Percentiles rank a stretch among this genome's conserved stretches.
Conservation (phyloP, 2,888 invertebrate genomes). For the Atethmia centrago region DNA sequence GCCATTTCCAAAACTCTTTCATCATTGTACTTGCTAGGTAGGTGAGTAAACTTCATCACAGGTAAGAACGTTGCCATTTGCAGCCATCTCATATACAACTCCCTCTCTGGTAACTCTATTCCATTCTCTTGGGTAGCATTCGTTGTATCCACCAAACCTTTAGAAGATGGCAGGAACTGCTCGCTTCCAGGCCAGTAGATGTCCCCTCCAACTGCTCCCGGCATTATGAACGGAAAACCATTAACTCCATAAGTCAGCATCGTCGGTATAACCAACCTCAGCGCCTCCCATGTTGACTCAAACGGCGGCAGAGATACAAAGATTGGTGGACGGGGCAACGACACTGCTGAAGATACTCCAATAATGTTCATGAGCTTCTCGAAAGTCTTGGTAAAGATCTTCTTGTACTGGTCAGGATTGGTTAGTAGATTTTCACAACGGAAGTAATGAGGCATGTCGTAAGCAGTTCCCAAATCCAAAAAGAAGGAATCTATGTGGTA, state of each 20-base stretch:
- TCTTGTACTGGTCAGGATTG: slow-evolving; percentile 96
- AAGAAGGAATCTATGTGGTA: slow-evolving; percentile 96
- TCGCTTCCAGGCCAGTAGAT: slow-evolving; percentile 92
- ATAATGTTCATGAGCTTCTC: slow-evolving; percentile 92
- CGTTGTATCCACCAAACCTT: slow-evolving; percentile 80
- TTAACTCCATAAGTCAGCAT: slow-evolving; percentile 96
- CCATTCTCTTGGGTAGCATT: slow-evolving; percentile 84
- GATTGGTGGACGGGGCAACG: slow-evolving; percentile 95
- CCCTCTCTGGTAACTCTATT: slow-evolving; percentile 93
- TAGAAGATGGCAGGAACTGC: slow-evolving; percentile 89
- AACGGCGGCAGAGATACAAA: slow-evolving; percentile 96
- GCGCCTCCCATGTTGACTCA: slow-evolving; percentile 96
- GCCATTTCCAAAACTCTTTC: slow-evolving; percentile 94
- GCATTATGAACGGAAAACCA: slow-evolving; percentile 98
- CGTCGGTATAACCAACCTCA: slow-evolving; percentile 95
- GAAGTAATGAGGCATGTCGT: slow-evolving; percentile 96
- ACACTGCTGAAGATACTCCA: slow-evolving; percentile 95
- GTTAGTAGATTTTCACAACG: slow-evolving; percentile 93
- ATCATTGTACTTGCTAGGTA: slow-evolving; percentile 97
- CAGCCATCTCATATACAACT: slow-evolving; percentile 97
- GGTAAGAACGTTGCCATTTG: slow-evolving; percentile 97
- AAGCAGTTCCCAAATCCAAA: slow-evolving; percentile 95
- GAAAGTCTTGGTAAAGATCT: slow-evolving; percentile 92
- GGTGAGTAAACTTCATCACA: slow-evolving; percentile 96
- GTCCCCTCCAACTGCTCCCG: slow-evolving; percentile 98